Base-by-base conservation (phyloP, 1,140 invertebrate genomes). In the Pygmarrhopalites habei region DNA sequence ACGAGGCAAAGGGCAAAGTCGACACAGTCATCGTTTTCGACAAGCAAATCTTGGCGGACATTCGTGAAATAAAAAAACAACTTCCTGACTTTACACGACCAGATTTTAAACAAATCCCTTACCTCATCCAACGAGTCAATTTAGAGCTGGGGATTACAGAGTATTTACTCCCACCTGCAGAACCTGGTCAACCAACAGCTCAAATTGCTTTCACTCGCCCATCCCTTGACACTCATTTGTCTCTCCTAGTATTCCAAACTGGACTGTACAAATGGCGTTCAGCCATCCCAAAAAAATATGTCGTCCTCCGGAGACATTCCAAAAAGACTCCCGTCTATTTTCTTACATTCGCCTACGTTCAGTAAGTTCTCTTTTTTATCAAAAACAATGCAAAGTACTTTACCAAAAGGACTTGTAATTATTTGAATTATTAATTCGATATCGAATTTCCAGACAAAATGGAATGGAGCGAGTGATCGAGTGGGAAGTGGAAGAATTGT, bases 31-130 rank as follows among this genome's bases (percentile, higher is more conserved):
- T n/a, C n/a, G n/a, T n/a, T n/a, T n/a, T n/a, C n/a, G n/a, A n/a
- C n/a, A n/a, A n/a, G n/a, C n/a, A n/a, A n/a, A 35, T 35, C 15
- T 5, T 15, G 5, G 5, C 32, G 5, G 32, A 35, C 15, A 35
- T 35, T 35, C 5, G 15, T 7, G 5, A 35, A 15, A 35, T 35
- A 5, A 35, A 35, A 35, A 35, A 15, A 35, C 5, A 35, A 15
- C 32, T 35, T 15, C n/a, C n/a, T n/a, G 49, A 52, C 23, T 52
- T 52, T 26, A 21, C 25, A n/a, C 49, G 49, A 28, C 49, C 49
- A 12, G 49, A 52, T 52, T 52, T 52, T 26, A 52, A 52, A 26
- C 14, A 52, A 52, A 52, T 52, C 25, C 49, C 49, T 3, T 52
- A 52, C 25, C 28, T 52, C 3, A 52, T 52, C 28, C 49, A 52